A percentile compares a stretch with the other conserved stretches of the same genome.
phyloP scores from a whole-genome alignment of 2,113 vertebrate genomes.

The Apeltes quadracus region DNA sequence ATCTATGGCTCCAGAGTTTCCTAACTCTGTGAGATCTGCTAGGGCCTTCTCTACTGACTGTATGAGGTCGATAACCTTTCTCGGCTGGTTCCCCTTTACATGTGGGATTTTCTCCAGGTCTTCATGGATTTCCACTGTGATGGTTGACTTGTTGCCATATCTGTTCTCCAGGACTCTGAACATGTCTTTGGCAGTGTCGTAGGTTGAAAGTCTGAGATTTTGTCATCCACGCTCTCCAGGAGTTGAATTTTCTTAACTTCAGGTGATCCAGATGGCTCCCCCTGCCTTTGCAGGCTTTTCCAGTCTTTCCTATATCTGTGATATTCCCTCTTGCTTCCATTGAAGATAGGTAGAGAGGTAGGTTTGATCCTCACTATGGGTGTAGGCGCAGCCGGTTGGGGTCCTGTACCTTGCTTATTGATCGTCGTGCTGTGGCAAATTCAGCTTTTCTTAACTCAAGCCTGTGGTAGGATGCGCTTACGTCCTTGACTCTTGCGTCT shows the following conservation, averaged over 20 bases:
- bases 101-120: not conserved
- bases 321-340: not conserved
- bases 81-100: slow-evolving; percentile 45
- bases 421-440: no score
- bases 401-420: no score
- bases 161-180: slow-evolving; percentile 4
- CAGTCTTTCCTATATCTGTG: slow-evolving; percentile 5
- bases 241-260: not conserved
- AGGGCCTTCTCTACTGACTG: not conserved
- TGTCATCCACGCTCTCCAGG: not conserved
- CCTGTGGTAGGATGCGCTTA: no score
- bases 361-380: not conserved
- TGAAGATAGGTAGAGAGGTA: not conserved
- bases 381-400: not conserved
- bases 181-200: not conserved
- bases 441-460: no score
- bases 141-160: not conserved
- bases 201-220: not conserved
- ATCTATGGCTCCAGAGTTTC: not conserved
- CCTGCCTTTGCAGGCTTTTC: not conserved
- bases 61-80: slow-evolving; percentile 61
- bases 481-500: no score
- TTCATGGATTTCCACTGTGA: not conserved
- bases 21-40: not conserved
- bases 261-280: not conserved